These are phyloP conservation scores for Benthosema pterotum DNA, from an alignment of 2,797 vertebrate genomes.

Conservation along the genomic window DNA sequence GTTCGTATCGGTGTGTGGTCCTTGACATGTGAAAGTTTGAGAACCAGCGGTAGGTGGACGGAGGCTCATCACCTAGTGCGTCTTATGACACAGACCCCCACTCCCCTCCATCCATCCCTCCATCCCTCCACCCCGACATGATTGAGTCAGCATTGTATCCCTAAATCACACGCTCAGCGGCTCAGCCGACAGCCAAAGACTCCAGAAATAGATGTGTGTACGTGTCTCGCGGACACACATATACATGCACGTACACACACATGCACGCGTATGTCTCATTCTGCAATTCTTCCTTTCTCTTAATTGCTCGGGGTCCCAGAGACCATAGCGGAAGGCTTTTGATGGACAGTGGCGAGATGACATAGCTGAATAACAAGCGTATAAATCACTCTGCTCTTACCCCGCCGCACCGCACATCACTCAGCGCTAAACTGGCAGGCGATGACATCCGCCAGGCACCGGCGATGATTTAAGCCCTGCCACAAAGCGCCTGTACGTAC, in stretches of 20 bases:
- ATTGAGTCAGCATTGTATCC: conserved; percentile 47
- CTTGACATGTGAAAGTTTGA: too few species aligned
- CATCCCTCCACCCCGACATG: conserved; percentile 5
- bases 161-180: conserved; percentile 44
- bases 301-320: conserved; percentile 25
- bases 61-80: conserved; percentile 25
- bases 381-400: conserved; percentile 66
- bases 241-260: not conserved
- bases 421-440: conserved; percentile 62
- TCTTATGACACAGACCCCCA: conserved; percentile 25
- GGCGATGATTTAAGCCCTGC: conserved; percentile 53
- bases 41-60: not conserved
- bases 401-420: conserved; percentile 53
- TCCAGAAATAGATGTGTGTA: conserved; percentile 16
- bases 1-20: too few species aligned
- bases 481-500: not conserved
- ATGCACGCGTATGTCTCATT: not conserved
- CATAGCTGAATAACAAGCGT: conserved; percentile 65
- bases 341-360: conserved; percentile 58
- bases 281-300: not conserved
- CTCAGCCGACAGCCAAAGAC: conserved; percentile 13
- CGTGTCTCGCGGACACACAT: not conserved
- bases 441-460: conserved; percentile 22
- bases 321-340: conserved; percentile 43
- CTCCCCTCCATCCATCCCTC: conserved; percentile 19